phyloP scores from a whole-genome alignment of 2,888 invertebrate genomes.

The Euzophera pinguis region DNA sequence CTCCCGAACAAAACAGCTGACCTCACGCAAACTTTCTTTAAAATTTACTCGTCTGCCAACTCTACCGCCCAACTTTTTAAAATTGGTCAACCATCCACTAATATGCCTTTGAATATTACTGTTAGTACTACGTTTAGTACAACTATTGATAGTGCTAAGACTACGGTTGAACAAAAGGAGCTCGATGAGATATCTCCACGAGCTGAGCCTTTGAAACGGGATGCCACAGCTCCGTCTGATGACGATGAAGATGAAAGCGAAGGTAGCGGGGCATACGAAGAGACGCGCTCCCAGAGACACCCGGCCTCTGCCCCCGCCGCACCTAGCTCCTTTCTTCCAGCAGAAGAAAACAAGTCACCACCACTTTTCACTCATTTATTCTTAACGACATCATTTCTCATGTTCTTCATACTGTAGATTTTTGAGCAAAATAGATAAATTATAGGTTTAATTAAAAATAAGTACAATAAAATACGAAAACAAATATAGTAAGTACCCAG shows the following conservation, averaged over 20 bases:
- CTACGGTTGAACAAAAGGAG: conserved; percentile 16
- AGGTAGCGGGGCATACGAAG: conserved; percentile 62
- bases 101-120: conserved; percentile 23
- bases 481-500: conserved; percentile 32
- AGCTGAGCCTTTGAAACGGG: conserved; percentile 60
- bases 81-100: conserved; percentile 26
- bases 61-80: conserved; percentile 41
- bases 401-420: conserved; percentile 33
- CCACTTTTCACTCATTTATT: conserved; percentile 24
- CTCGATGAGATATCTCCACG: conserved; percentile 31
- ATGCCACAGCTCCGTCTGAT: conserved; percentile 59
- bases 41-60: conserved; percentile 45
- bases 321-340: conserved; percentile 64
- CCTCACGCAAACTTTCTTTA: conserved; percentile 44
- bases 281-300: conserved; percentile 39
- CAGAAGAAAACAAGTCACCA: conserved; percentile 48
- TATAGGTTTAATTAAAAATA: conserved; percentile 3
- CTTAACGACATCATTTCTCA: conserved; percentile 25
- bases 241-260: conserved; percentile 70
- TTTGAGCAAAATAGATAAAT: conserved; percentile 19
- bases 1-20: conserved; percentile 33
- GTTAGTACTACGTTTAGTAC: conserved; percentile 18
- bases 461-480: conserved; percentile 33
- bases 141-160: conserved; percentile 23
- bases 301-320: conserved; percentile 62